phyloP scores from a whole-genome alignment of 53 echinoderm and acorn worm species.

The Holothuria leucospilota region DNA sequence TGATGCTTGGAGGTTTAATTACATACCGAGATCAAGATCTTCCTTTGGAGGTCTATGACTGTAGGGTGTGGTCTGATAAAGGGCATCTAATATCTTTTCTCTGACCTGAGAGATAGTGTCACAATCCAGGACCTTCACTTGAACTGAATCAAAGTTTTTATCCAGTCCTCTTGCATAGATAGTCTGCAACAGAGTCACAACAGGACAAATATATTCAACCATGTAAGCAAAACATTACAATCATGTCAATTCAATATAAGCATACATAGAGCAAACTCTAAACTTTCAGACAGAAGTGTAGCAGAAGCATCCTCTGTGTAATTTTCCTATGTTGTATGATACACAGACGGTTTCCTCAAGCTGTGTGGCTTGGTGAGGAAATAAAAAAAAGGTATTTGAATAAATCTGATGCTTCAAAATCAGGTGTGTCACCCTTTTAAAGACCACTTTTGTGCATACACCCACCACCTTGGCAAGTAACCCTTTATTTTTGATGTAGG shows the following conservation, averaged over 20 bases:
- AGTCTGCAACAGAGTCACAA: conserved; percentile 51
- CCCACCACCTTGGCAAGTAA: no score
- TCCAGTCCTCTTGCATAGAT: conserved; percentile 86
- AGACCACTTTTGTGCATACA: no score
- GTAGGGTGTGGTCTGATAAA: conserved; percentile 87
- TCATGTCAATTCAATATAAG: no score
- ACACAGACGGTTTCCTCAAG: background rate
- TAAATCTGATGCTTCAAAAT: background rate
- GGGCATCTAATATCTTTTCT: conserved; percentile 93
- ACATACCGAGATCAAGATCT: conserved; percentile 85
- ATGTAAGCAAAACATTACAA: no score
- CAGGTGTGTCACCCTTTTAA: background rate
- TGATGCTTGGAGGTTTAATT: no score
- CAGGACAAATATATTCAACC: no score
- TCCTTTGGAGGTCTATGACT: conserved; percentile 83
- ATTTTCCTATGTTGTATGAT: no score
- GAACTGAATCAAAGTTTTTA: conserved; percentile 71
- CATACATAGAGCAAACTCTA: no score
- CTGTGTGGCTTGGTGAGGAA: background rate
- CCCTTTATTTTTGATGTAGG: no score
- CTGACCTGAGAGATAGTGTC: conserved; percentile 92
- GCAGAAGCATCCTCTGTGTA: no score
- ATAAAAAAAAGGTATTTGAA: background rate
- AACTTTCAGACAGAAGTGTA: no score
- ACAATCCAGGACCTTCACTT: conserved; percentile 88